Percentiles rank a stretch among this genome's conserved stretches.
Evolutionary conservation across 2,113 vertebrate genomes (phyloP).

Genomic region (Erythrolamprus reginae): DNA sequence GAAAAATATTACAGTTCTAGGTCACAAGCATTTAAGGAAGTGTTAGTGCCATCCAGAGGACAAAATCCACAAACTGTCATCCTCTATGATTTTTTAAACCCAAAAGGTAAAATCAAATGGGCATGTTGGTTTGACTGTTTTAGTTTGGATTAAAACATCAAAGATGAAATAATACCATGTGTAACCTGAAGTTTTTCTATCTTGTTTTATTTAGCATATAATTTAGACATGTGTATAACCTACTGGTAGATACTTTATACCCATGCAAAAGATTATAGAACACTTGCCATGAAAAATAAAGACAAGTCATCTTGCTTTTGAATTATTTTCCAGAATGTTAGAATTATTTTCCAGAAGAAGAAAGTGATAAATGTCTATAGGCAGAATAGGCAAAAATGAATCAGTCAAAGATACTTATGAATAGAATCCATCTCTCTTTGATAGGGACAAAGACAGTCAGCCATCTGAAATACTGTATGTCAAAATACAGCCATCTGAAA

Average conservation of each 20-base stretch:
- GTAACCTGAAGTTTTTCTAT: conserved; percentile 3
- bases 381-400: background rate
- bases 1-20: conserved; percentile 40
- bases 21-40: conserved; percentile 56
- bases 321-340: background rate
- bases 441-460: background rate
- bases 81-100: conserved; percentile 37
- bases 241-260: background rate
- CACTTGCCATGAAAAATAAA: background rate
- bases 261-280: conserved; percentile 4
- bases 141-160: conserved; percentile 36
- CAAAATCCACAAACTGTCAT: conserved; percentile 49
- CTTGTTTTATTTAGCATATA: conserved; percentile 15
- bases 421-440: background rate
- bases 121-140: conserved; percentile 7
- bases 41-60: conserved; percentile 76
- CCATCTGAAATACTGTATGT: background rate
- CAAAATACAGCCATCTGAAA: too few species aligned
- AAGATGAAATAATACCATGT: conserved; percentile 22
- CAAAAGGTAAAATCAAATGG: conserved; percentile 42
- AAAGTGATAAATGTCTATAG: background rate
- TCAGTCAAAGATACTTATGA: background rate
- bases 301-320: background rate
- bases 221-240: background rate
- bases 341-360: background rate